phyloP scores from a whole-genome alignment of 2,888 invertebrate genomes.

The Salpingus planirostris region DNA sequence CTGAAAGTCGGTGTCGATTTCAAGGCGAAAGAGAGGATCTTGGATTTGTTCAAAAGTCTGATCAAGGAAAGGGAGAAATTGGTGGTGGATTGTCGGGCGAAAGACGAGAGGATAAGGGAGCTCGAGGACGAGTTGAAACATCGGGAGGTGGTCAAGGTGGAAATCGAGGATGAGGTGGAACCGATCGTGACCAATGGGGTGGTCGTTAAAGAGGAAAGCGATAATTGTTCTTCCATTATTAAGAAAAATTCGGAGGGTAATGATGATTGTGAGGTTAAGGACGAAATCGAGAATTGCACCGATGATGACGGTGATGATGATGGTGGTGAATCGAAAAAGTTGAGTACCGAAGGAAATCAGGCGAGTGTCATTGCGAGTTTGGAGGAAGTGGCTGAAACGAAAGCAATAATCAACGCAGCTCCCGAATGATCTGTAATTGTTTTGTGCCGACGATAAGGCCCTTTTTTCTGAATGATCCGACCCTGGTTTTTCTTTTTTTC shows the following conservation, averaged over 20 bases:
- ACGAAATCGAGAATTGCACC: conserved; percentile 2
- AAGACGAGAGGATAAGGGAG: conserved; percentile 34
- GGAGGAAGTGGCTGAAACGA: conserved; percentile 11
- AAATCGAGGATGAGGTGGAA: conserved; percentile 6
- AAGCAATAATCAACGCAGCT: conserved; percentile 26
- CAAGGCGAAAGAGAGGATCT: conserved; percentile 27
- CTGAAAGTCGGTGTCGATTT: too few relatives aligned
- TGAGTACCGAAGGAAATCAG: conserved; percentile 6
- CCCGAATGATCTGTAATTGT: conserved; percentile 36
- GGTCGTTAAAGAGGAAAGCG: conserved; percentile 13
- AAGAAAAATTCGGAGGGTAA: conserved; percentile 16
- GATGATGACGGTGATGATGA: conserved; percentile 1
- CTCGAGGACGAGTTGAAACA: conserved; percentile 29
- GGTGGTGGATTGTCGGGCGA: conserved; percentile 27
- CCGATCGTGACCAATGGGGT: conserved; percentile 14
- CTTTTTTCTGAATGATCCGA: too few relatives aligned
- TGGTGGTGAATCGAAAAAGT: neutral
- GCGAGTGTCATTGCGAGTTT: conserved; percentile 16
- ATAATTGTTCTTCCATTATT: conserved; percentile 26
- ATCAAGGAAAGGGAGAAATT: conserved; percentile 32
- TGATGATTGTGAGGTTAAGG: conserved; percentile 7
- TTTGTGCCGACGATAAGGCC: conserved; percentile 11
- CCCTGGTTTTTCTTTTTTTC: too few relatives aligned
- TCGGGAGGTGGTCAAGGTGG: conserved; percentile 13
- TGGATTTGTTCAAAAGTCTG: conserved; percentile 31